Conservation (phyloP, 2,113 vertebrate genomes). For the Etia nguti region DNA sequence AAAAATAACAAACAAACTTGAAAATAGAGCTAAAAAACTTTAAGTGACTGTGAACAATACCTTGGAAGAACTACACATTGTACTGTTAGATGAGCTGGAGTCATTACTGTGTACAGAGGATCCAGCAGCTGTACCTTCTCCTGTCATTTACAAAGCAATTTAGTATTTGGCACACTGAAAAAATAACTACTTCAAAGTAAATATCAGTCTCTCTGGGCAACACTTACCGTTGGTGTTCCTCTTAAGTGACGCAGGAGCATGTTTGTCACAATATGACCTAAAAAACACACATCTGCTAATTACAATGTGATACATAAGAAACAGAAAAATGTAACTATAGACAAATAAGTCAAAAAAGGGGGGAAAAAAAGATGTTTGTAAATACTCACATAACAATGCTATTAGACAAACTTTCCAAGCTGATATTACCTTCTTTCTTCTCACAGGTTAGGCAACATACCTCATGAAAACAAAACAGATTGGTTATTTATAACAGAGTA, state of each 20-base stretch:
- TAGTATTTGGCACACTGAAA: not conserved
- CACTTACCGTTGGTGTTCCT: constrained; percentile 3
- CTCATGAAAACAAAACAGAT: not conserved
- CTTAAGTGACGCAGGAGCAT: not conserved
- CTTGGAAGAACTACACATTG: not conserved
- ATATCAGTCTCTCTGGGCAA: not conserved
- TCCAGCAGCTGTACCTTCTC: not conserved
- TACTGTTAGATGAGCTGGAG: not conserved
- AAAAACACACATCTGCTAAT: not conserved
- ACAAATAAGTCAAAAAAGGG: not conserved
- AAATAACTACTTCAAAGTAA: not conserved
- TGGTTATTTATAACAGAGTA: not conserved
- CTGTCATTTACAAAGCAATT: not conserved
- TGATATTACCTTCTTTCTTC: not conserved
- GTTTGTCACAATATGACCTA: constrained; percentile 40
- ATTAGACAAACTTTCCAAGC: not conserved
- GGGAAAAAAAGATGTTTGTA: fast-evolving
- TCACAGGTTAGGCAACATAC: not conserved
- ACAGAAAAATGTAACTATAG: not conserved
- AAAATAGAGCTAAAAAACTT: not conserved
- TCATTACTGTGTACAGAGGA: not conserved
- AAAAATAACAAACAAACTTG: not conserved
- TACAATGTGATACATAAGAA: not conserved
- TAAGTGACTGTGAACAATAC: not conserved
- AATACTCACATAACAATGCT: constrained; percentile 17